Evolutionary conservation across 2,888 invertebrate genomes (phyloP), one percentile per base, ranked within the genome.

Genomic region (Andricus quercusramuli): DNA sequence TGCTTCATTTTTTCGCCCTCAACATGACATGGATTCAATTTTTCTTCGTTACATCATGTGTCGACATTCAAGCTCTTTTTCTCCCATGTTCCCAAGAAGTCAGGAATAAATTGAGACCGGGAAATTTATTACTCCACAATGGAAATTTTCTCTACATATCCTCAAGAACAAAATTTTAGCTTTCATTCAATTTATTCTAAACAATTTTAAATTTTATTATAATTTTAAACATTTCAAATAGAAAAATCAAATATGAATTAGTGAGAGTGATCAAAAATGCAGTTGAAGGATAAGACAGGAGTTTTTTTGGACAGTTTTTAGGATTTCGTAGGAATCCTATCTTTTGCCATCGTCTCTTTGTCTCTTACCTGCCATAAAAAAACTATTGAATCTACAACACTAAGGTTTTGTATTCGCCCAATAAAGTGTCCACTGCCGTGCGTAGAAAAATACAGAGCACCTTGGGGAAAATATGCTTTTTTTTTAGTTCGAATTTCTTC

Each of bases 111-210:
- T 74, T 32, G 56, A 51, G 74, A 74, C 32, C 32, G 32, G 70
- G 51, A 74, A 74, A 74, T 32, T 74, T 74, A 74, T 74, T 74
- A 74, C 29, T 56, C 51, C 51, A 74, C 51, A 51, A 74, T 74
- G 29, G 56, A 74, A 51, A 9, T 74, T 56, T 56, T 56, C n/a
- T n/a, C 32, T 32, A 56, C 32, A 4, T 15, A 5, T 3, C 13
- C 47, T 15, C 4, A 47, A 17, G 15, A 17, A 15, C 3, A 11
- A 22, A 3, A 62, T 25, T 62, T 25, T 25, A 62, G 25, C 15
- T 62, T 62, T 15, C 25, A 25, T 25, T 62, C 15, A 15, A 25
- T 22, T 62, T 62, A 2, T 56, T 56, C n/a, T 8, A 17, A 47
- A 13, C 0, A 15, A 47, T 47, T 15, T 15, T 17, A 15, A 47